Percentiles rank a stretch among this genome's conserved stretches.
phyloP scores from a whole-genome alignment of 2,113 vertebrate species.

The Muntiacus muntjak region DNA sequence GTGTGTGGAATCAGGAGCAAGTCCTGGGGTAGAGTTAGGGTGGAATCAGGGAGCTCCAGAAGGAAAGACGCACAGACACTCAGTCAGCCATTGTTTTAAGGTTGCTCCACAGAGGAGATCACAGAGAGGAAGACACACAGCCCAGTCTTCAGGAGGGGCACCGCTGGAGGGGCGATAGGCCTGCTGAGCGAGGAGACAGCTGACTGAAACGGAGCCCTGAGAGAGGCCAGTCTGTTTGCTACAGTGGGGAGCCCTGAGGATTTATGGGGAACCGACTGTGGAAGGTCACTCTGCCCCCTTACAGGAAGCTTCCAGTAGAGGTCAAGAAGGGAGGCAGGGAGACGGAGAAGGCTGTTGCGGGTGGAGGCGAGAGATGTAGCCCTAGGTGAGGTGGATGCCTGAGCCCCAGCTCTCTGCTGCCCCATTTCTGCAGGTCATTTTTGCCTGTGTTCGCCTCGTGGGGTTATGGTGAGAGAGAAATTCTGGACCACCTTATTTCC shows the following conservation, averaged over 20 bases:
- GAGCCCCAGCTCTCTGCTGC: not conserved
- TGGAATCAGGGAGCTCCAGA: not conserved
- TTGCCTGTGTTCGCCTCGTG: not conserved
- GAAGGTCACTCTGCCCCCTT: not conserved
- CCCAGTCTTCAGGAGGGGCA: too few species aligned
- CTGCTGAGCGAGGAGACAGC: too few species aligned
- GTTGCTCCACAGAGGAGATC: too few species aligned
- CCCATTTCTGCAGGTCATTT: not conserved
- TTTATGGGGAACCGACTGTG: not conserved
- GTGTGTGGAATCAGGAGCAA: not conserved
- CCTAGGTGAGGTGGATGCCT: rapidly evolving
- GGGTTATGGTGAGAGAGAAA: not conserved
- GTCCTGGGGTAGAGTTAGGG: not conserved
- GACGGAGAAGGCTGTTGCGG: not conserved
- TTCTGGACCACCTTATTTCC: not conserved
- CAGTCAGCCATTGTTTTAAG: not conserved
- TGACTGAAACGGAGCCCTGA: not conserved
- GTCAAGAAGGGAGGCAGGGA: not conserved
- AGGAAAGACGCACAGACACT: not conserved
- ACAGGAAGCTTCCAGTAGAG: not conserved
- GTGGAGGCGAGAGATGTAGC: not conserved
- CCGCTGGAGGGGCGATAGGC: too few species aligned
- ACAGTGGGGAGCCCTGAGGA: not conserved
- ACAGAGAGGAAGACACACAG: not conserved
- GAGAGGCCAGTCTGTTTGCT: not conserved